A percentile compares a stretch with the other conserved stretches of the same genome.
These are phyloP conservation scores for Marcusenius ussheri DNA, from an alignment of 2,113 vertebrate species.

Conservation along the genomic window DNA sequence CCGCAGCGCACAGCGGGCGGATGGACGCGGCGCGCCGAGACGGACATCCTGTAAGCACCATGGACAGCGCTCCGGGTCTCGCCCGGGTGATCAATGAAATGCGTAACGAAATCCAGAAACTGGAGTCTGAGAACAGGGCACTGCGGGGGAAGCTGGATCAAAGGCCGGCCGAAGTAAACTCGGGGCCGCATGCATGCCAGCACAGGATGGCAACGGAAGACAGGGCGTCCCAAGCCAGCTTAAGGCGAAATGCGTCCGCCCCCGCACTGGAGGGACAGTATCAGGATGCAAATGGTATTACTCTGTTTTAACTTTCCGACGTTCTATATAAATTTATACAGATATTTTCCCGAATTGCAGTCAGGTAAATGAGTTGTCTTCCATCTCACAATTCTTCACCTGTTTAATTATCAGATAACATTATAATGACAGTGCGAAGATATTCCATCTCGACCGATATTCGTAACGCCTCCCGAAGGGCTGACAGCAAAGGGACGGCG, in stretches of 20 bases:
- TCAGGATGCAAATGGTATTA: conserved; percentile 59
- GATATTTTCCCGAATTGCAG: neutral
- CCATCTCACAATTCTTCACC: neutral
- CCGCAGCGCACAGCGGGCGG: neutral
- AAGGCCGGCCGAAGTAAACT: conserved; percentile 1
- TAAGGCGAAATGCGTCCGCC: conserved; percentile 46
- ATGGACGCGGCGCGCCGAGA: conserved; percentile 22
- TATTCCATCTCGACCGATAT: conserved; percentile 63
- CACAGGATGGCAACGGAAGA: conserved; percentile 31
- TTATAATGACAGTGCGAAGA: conserved; percentile 85
- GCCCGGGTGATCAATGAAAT: conserved; percentile 74
- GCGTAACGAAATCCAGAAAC: conserved; percentile 70
- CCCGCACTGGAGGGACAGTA: conserved; percentile 44
- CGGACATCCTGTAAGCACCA: conserved; percentile 45
- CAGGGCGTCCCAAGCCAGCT: conserved; percentile 25
- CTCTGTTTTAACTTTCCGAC: neutral
- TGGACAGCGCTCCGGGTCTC: conserved; percentile 69
- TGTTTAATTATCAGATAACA: conserved; percentile 53
- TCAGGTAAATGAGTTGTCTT: neutral
- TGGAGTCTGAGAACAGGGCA: conserved; percentile 74
- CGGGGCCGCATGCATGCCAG: neutral
- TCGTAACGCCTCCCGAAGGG: conserved; percentile 38
- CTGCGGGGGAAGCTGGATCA: conserved; percentile 58
- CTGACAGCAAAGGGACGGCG: conserved; percentile 24
- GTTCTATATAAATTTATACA: neutral